Evolutionary conservation across 2,888 invertebrate species (phyloP).

Genomic region (Hanleya hanleyi): DNA sequence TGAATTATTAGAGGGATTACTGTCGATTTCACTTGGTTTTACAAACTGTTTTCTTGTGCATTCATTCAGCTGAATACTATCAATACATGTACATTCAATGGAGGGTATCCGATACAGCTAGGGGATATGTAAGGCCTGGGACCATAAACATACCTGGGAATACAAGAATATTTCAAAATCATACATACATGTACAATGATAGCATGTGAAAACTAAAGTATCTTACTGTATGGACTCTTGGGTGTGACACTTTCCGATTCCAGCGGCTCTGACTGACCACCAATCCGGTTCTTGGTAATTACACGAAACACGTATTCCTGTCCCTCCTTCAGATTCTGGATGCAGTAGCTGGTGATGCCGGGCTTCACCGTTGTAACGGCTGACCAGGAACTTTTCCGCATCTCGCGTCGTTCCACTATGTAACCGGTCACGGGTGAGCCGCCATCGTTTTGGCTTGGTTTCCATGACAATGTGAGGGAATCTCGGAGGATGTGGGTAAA

Average conservation of each 20-base stretch:
- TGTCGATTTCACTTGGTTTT: too few relatives aligned
- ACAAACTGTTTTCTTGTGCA: too few relatives aligned
- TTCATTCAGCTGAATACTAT: too few relatives aligned
- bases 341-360: conserved; percentile 58
- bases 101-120: too few relatives aligned
- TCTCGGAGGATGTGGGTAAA: conserved; percentile 61
- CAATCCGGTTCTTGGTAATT: conserved; percentile 66
- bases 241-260: conserved; percentile 59
- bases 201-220: too few relatives aligned
- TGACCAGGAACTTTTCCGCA: conserved; percentile 77
- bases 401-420: conserved; percentile 66
- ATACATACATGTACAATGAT: too few relatives aligned
- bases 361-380: conserved; percentile 92
- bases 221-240: conserved; percentile 64
- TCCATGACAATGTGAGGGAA: conserved; percentile 70
- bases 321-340: conserved; percentile 61
- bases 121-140: too few relatives aligned
- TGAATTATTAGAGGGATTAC: too few relatives aligned
- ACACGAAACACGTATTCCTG: conserved; percentile 75
- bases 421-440: conserved; percentile 80
- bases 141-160: too few relatives aligned
- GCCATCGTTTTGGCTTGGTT: conserved; percentile 88
- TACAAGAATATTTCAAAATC: too few relatives aligned
- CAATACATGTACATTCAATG: too few relatives aligned
- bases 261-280: conserved; percentile 63